Evolutionary conservation across 2,888 invertebrate genomes (phyloP).

Genomic region (Agrilus cyanescens): DNA sequence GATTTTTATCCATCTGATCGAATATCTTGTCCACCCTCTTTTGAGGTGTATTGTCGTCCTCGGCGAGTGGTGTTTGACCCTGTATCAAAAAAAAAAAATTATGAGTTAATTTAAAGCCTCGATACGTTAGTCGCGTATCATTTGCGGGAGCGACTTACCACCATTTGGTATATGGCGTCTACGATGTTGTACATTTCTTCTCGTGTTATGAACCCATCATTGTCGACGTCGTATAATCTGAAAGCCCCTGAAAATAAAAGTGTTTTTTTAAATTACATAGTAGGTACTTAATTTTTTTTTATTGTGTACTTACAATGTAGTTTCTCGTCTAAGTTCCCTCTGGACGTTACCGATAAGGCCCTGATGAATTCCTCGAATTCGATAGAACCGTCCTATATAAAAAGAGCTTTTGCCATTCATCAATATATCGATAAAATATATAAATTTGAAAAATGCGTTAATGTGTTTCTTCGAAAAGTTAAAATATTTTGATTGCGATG

Average conservation of each 20-base stretch:
- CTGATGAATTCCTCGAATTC: conserved; percentile 99
- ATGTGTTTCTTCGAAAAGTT: too few species aligned
- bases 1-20: conserved; percentile 98
- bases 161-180: conserved; percentile 96
- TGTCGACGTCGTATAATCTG: conserved; percentile 89
- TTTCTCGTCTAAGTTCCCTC: conserved; percentile 97
- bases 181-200: conserved; percentile 97
- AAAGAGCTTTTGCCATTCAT: conserved; percentile 13
- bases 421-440: too few species aligned
- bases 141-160: too few species aligned
- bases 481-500: too few species aligned
- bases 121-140: too few species aligned
- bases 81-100: conserved; percentile 30
- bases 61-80: conserved; percentile 75
- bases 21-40: conserved; percentile 97
- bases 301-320: conserved; percentile 76
- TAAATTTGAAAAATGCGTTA: too few species aligned
- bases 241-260: conserved; percentile 72
- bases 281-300: neutral
- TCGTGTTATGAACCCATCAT: conserved; percentile 89
- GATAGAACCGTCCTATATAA: conserved; percentile 88
- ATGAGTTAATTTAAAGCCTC: neutral
- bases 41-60: conserved; percentile 86
- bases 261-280: neutral
- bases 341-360: conserved; percentile 95